Percentiles rank a stretch among this genome's conserved stretches.
phyloP scores from a whole-genome alignment of 2,888 invertebrate species.

The Thecocarcelia acutangulata region DNA sequence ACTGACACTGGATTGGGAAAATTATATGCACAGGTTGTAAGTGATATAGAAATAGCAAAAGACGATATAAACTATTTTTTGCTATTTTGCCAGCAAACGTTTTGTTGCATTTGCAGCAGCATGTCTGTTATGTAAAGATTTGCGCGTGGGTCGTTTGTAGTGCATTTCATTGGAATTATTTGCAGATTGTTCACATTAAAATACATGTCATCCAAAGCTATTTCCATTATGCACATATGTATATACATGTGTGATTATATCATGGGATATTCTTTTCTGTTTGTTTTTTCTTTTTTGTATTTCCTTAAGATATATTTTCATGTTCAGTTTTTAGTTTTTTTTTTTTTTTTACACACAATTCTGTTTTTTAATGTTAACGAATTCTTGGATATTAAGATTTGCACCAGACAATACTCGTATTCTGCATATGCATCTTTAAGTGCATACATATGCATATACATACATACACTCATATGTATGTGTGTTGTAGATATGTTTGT shows the following conservation, averaged over 20 bases:
- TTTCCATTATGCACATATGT: slow-evolving; percentile 43
- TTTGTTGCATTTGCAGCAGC: slow-evolving; percentile 12
- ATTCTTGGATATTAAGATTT: slow-evolving; percentile 57
- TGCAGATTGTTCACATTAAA: slow-evolving; percentile 58
- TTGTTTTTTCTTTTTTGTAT: slow-evolving; percentile 17
- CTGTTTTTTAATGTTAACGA: slow-evolving; percentile 50
- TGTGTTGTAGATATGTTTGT: neutral
- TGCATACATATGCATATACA: neutral
- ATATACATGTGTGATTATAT: slow-evolving; percentile 37
- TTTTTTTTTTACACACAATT: slow-evolving; percentile 37
- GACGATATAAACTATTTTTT: neutral
- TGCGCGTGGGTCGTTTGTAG: slow-evolving; percentile 63
- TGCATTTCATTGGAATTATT: slow-evolving; percentile 63
- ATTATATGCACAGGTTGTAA: slow-evolving; percentile 38
- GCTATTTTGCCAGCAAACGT: neutral
- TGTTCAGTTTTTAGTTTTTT: neutral
- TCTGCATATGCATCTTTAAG: neutral
- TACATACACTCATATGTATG: neutral
- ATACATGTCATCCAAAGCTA: slow-evolving; percentile 61
- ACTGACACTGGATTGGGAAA: slow-evolving; percentile 21
- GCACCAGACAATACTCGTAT: slow-evolving; percentile 19
- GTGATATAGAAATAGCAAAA: slow-evolving; percentile 9
- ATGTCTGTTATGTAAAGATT: slow-evolving; percentile 35
- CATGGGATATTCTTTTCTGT: slow-evolving; percentile 48
- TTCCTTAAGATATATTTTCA: slow-evolving; percentile 6